These are phyloP conservation scores for Podargus strigoides DNA, from an alignment of 2,797 vertebrate species.

Conservation along the genomic window DNA sequence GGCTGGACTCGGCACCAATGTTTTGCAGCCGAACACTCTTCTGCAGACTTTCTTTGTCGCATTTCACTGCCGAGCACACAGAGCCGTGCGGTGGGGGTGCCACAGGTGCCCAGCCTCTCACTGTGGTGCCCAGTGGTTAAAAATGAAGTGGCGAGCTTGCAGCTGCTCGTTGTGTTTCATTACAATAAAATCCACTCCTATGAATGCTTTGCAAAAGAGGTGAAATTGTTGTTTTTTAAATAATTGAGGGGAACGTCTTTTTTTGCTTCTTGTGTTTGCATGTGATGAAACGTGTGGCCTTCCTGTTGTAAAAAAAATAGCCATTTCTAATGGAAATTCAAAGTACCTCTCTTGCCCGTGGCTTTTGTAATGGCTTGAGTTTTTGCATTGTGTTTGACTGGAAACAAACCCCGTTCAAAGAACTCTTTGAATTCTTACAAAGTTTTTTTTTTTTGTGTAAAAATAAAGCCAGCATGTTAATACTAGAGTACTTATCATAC, in stretches of 20 bases:
- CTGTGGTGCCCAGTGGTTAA: background rate
- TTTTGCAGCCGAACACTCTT: accelerated
- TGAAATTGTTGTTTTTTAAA: background rate
- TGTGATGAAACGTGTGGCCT: background rate
- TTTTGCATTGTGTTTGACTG: background rate
- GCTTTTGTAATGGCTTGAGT: background rate
- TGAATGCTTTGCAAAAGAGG: background rate
- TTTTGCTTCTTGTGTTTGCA: too few species aligned
- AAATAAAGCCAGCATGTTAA: background rate
- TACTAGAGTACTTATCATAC: background rate
- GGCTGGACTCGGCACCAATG: accelerated
- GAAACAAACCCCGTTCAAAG: background rate
- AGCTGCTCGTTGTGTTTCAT: background rate
- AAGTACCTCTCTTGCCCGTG: accelerated
- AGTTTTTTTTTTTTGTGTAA: background rate
- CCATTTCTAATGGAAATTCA: background rate
- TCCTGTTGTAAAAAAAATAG: background rate
- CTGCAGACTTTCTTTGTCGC: accelerated
- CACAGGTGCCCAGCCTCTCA: accelerated
- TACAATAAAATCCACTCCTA: background rate
- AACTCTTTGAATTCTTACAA: background rate
- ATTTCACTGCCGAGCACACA: accelerated
- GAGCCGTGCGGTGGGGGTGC: background rate
- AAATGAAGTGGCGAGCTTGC: background rate
- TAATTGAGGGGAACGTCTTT: too few species aligned